phyloP scores from a whole-genome alignment of 1,140 invertebrate species.

The Zophobas atratus region DNA sequence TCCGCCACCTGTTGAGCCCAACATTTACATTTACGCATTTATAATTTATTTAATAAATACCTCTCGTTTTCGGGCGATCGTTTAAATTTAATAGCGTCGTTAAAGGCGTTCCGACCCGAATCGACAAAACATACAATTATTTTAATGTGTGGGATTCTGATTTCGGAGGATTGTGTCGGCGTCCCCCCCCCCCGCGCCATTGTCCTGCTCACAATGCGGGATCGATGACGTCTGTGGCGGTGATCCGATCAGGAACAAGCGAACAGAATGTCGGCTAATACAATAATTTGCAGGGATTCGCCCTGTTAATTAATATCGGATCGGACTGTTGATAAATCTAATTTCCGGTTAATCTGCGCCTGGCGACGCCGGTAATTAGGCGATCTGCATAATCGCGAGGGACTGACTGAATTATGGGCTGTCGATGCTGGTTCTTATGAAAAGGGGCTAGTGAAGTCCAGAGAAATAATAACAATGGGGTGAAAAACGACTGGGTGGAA shows the following conservation, averaged over 20 bases:
- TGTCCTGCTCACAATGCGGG: no score
- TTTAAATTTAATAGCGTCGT: constrained; percentile 21
- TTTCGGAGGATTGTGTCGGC: neutral
- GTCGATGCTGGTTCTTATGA: neutral
- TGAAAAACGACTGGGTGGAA: no score
- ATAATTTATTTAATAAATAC: constrained; percentile 35
- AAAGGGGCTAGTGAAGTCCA: neutral
- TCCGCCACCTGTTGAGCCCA: constrained; percentile 30
- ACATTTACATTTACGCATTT: constrained; percentile 25
- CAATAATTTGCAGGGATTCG: constrained; percentile 33
- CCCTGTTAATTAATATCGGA: constrained; percentile 38
- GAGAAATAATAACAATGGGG: no score
- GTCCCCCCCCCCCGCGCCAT: no score
- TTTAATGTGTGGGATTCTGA: constrained; percentile 8
- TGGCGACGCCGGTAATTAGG: constrained; percentile 11
- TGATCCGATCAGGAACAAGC: constrained; percentile 3
- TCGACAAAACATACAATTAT: neutral
- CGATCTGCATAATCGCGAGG: constrained; percentile 11
- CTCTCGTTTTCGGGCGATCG: constrained; percentile 12
- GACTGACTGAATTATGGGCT: neutral
- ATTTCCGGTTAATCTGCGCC: constrained; percentile 34
- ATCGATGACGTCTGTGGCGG: no score
- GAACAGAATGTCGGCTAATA: constrained; percentile 21
- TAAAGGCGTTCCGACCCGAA: neutral
- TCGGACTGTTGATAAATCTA: constrained; percentile 37